phyloP scores from a whole-genome alignment of 2,797 vertebrate genomes.

The Acrossocheilus wenchowensis region DNA sequence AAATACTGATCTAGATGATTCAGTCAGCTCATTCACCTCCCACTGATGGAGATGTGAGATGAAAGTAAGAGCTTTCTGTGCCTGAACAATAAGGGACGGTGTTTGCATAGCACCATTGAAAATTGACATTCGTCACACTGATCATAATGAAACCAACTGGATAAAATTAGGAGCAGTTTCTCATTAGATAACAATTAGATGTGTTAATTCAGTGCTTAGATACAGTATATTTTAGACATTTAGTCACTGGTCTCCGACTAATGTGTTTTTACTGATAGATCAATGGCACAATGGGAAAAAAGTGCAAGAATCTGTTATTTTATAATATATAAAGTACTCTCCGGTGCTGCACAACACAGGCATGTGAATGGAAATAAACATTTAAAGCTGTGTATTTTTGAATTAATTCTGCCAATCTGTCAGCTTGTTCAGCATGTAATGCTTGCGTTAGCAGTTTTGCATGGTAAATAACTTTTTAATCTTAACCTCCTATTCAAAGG shows the following conservation, averaged over 20 bases:
- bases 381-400: slow-evolving; percentile 33
- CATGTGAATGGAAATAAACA: slow-evolving; percentile 42
- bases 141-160: not conserved
- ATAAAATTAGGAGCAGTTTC: not conserved
- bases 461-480: slow-evolving; percentile 23
- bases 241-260: not conserved
- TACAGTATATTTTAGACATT: not conserved
- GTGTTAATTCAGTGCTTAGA: not conserved
- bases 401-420: slow-evolving; percentile 30
- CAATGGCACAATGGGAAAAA: not conserved
- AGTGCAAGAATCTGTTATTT: slow-evolving; percentile 15
- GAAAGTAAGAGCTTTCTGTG: not conserved
- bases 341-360: slow-evolving; percentile 23
- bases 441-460: slow-evolving; percentile 12
- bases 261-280: slow-evolving; percentile 26
- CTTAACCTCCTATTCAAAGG: slow-evolving; percentile 3
- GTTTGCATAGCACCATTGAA: not conserved
- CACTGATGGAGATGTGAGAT: slow-evolving; percentile 18
- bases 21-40: slow-evolving; percentile 4
- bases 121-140: not conserved
- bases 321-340: slow-evolving; percentile 49
- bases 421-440: slow-evolving; percentile 19
- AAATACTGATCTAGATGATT: slow-evolving; percentile 18
- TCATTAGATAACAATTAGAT: slow-evolving; percentile 2
- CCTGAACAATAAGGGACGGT: not conserved